Evolutionary conservation across 53 echinoderm and acorn worm species (phyloP).

Genomic region (Echinarachnius parma): DNA sequence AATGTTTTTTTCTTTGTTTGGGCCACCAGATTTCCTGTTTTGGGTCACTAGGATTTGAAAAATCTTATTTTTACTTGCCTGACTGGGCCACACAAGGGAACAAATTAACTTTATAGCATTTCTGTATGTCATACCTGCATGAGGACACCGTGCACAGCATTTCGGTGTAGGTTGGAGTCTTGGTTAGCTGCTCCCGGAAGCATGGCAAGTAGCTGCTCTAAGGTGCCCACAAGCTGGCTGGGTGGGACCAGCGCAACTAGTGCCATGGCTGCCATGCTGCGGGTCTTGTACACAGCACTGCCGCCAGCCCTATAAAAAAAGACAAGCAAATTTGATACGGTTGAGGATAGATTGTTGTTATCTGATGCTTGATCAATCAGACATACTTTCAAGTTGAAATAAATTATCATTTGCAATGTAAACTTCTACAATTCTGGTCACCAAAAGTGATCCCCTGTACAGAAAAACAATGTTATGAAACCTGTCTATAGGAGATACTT

Average conservation of each 20-base stretch:
- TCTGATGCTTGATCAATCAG: neutral
- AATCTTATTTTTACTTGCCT: no score
- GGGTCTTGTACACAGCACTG: conserved; percentile 82
- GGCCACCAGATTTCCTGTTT: no score
- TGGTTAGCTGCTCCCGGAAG: conserved; percentile 25
- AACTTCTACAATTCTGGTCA: no score
- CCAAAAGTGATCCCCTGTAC: no score
- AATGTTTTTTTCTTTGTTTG: no score
- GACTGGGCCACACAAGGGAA: neutral
- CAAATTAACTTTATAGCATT: neutral
- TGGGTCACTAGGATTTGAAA: no score
- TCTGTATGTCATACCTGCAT: conserved; percentile 58
- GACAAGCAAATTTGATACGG: neutral
- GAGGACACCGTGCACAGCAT: conserved; percentile 69
- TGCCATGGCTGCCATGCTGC: conserved; percentile 86
- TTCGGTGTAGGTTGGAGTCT: conserved; percentile 42
- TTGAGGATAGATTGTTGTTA: neutral
- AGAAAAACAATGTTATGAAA: no score
- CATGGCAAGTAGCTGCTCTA: conserved; percentile 33
- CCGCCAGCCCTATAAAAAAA: conserved; percentile 58
- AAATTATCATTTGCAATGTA: no score
- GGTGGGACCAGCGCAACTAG: conserved; percentile 75
- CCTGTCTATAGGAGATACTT: no score
- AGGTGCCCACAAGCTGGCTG: conserved; percentile 43
- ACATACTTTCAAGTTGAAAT: no score